Evolutionary conservation across 2,888 invertebrate genomes (phyloP).

Genomic region (Miltochrista miniata): DNA sequence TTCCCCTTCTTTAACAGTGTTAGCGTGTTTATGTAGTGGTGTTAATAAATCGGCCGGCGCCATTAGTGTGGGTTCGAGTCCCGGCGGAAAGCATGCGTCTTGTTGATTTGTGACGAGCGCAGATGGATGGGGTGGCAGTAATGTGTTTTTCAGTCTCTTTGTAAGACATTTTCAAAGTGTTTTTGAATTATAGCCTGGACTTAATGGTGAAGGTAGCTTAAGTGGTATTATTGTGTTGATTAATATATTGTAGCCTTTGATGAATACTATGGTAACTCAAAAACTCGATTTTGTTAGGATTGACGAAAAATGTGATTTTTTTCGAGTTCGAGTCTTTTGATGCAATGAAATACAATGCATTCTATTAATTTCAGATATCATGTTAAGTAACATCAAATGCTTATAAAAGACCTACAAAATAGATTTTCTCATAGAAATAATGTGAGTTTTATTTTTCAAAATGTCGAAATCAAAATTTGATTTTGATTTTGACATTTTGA

Average conservation of each 20-base stretch:
- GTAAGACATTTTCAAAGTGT: conserved; percentile 9
- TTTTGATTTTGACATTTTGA: no score
- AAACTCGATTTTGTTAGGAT: neutral
- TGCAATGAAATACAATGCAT: no score
- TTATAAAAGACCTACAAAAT: no score
- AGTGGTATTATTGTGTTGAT: neutral
- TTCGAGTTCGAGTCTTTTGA: no score
- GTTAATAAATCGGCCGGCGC: conserved; percentile 69
- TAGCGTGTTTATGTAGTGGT: conserved; percentile 57
- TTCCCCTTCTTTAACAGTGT: conserved; percentile 55
- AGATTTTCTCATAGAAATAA: no score
- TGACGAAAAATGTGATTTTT: no score
- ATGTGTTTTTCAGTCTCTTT: conserved; percentile 16
- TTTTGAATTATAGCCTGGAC: conserved; percentile 9
- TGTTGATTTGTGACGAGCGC: conserved; percentile 76
- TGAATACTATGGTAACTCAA: neutral
- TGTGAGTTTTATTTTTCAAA: no score
- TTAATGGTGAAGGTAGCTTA: conserved; percentile 1
- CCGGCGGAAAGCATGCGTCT: conserved; percentile 77
- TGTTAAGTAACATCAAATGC: no score
- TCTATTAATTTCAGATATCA: no score
- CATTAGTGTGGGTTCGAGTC: conserved; percentile 66
- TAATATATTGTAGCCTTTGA: neutral
- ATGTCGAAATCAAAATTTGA: no score
- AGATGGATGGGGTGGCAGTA: conserved; percentile 60